phyloP scores from a whole-genome alignment of 2,888 invertebrate species.

The Smittia sp. region DNA sequence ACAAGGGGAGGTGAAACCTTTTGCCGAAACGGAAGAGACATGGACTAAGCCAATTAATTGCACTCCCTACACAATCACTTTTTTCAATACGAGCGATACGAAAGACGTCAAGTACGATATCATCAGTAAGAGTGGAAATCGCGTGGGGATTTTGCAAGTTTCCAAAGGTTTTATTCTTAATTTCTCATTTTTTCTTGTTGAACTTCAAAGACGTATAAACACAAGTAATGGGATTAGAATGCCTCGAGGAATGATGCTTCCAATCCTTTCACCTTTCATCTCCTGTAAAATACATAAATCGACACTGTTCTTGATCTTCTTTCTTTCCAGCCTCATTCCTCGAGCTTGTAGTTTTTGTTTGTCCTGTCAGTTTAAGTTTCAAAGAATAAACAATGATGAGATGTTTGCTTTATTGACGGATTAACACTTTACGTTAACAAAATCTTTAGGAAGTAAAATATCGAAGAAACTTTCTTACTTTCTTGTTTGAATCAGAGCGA shows the following conservation, averaged over 20 bases:
- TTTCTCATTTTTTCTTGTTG: conserved; percentile 14
- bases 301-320: too few species aligned
- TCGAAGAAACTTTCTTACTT: too few species aligned
- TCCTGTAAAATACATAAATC: background rate
- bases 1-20: conserved; percentile 16
- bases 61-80: conserved; percentile 31
- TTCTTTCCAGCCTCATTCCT: background rate
- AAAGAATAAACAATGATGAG: too few species aligned
- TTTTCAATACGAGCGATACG: conserved; percentile 16
- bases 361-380: background rate
- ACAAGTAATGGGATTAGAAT: background rate
- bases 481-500: too few species aligned
- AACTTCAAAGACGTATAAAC: conserved; percentile 11
- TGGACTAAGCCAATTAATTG: conserved; percentile 39
- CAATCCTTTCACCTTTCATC: background rate
- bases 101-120: conserved; percentile 30
- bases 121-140: conserved; percentile 32
- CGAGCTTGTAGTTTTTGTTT: conserved; percentile 10
- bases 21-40: conserved; percentile 5
- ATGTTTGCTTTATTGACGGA: too few species aligned
- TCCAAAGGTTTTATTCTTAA: conserved; percentile 29
- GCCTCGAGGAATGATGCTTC: background rate
- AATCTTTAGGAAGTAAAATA: too few species aligned
- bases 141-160: conserved; percentile 26
- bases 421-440: too few species aligned